These are phyloP conservation scores for Cheilosia soror DNA, from an alignment of 2,888 invertebrate species.

Conservation along the genomic window DNA sequence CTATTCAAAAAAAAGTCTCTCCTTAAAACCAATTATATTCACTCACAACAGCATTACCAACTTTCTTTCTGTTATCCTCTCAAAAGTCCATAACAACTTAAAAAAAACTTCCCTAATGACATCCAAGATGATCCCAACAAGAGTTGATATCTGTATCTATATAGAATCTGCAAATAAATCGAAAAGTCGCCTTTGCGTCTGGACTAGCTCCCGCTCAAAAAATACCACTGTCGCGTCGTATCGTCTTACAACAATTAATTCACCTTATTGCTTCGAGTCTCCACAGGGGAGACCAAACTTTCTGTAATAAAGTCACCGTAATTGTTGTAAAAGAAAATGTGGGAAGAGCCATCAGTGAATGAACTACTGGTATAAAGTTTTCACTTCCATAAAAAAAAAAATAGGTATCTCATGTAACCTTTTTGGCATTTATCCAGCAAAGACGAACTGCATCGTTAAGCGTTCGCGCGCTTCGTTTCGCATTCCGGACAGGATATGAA, in stretches of 20 bases:
- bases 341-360: neutral
- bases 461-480: slow-evolving; percentile 55
- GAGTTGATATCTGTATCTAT: neutral
- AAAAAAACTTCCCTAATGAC: slow-evolving; percentile 2
- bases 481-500: slow-evolving; percentile 64
- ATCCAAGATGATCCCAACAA: neutral
- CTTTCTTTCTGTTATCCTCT: slow-evolving; percentile 6
- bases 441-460: slow-evolving; percentile 37
- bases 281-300: slow-evolving; percentile 23
- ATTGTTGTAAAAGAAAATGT: slow-evolving; percentile 58
- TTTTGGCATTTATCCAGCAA: slow-evolving; percentile 49
- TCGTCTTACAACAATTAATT: slow-evolving; percentile 31
- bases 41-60: slow-evolving; percentile 23
- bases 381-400: neutral
- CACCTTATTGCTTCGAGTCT: slow-evolving; percentile 6
- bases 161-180: slow-evolving; percentile 20
- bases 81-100: slow-evolving; percentile 7
- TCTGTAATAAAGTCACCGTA: slow-evolving; percentile 60
- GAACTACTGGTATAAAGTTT: neutral
- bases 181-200: slow-evolving; percentile 51
- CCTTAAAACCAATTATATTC: slow-evolving; percentile 31
- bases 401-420: slow-evolving; percentile 6
- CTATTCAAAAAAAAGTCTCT: neutral
- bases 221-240: neutral
- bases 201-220: neutral